Percentiles rank a stretch among this genome's conserved stretches.
phyloP scores from a whole-genome alignment of 92 coral and sea anemone species.

The Actinostola sp. region DNA sequence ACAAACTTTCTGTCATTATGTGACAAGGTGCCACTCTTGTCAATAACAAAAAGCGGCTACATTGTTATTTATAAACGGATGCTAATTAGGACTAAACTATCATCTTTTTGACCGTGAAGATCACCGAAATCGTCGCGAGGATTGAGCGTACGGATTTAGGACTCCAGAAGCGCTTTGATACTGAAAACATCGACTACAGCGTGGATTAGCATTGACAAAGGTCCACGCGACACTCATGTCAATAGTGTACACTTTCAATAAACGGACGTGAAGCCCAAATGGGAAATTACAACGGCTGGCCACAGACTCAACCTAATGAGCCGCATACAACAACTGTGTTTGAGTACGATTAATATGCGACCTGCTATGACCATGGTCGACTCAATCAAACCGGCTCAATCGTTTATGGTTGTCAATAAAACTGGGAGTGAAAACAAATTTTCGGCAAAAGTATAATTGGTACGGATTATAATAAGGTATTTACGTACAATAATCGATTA shows the following conservation, averaged over 20 bases:
- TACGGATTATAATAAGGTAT: not conserved
- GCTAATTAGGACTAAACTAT: not conserved
- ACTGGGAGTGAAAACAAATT: not conserved
- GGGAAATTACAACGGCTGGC: conserved; percentile 11
- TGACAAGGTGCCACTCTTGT: conserved; percentile 9
- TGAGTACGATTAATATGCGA: not conserved
- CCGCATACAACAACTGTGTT: not conserved
- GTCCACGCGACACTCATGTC: conserved; percentile 20
- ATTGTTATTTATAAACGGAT: not conserved
- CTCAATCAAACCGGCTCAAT: not conserved
- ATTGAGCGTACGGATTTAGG: not conserved
- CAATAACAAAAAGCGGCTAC: not conserved
- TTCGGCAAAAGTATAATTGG: not conserved
- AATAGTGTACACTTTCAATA: conserved; percentile 1
- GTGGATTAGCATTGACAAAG: conserved; percentile 21
- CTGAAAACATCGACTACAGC: not conserved
- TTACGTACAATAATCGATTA: not conserved
- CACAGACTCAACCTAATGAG: conserved; percentile 4
- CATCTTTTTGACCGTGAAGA: not conserved
- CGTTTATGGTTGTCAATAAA: not conserved
- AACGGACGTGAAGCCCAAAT: not conserved
- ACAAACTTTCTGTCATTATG: conserved; percentile 6
- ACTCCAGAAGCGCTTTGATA: not conserved
- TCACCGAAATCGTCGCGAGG: not conserved
- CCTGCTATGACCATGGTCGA: not conserved